Base-by-base conservation (phyloP, 2,888 invertebrate genomes). In the Cabera pusaria region DNA sequence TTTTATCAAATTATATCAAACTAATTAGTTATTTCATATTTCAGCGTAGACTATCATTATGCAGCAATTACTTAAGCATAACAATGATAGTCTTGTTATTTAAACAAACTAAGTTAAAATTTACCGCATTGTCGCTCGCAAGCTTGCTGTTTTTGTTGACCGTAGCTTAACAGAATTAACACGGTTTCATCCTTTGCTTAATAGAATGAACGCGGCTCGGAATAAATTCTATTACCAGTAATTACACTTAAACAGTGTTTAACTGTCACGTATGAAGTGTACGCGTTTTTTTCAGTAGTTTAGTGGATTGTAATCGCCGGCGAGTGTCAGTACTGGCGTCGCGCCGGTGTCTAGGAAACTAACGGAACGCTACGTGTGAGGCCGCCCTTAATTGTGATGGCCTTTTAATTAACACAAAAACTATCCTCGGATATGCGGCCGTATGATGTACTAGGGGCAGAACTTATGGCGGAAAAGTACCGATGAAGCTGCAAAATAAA, bases 321-420 rank as follows among this genome's bases (percentile, higher is more conserved):
- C 34, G 42, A 39, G 46, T 40, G 41, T 45, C 31, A 32, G 43
- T 29, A 6, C 34, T 9, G 21, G 33, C 27, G 31, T 16, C 24
- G 33, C 27, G 31, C 11, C 29, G 3, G 17, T 2, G 29, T 46
- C 52, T 38, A 11, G 37, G 49, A 46, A 49, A 22, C 22, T 59
- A 59, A 62, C 64, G 62, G 57, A 45, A 49, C 59, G 62, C 57
- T 55, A 59, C 32, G 54, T 59, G 61, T 65, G 66, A 49, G 61
- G 54, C 55, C 58, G 47, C 56, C 64, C 57, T 60, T 59, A 58
- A 58, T 59, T 57, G 62, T 46, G 43, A 58, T 56, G 60, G 43
- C 49, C 46, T 59, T 59, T 58, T 67, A 65, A 72, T 69, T 66
- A 52, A 61, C 12, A 67, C 58, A 72, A 74, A 72, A 72, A 71